Evolutionary conservation across 2,888 invertebrate genomes (phyloP).

Genomic region (Myathropa florea): DNA sequence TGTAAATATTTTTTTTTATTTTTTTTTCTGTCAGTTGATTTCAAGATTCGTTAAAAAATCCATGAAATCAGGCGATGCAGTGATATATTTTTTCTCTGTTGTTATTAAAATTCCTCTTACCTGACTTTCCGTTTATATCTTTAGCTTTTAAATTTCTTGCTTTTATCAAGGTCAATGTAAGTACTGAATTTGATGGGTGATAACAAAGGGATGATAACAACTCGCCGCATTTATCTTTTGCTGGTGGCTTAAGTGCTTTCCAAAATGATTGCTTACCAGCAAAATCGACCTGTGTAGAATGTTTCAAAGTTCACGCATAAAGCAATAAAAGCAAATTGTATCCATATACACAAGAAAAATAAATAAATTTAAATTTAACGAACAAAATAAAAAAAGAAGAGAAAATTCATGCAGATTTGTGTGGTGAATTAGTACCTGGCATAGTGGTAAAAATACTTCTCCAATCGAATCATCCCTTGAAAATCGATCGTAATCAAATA

Average conservation of each 20-base stretch:
- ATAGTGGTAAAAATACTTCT: constrained; percentile 94
- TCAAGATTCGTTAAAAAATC: constrained; percentile 11
- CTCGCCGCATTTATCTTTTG: constrained; percentile 96
- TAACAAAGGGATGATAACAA: constrained; percentile 95
- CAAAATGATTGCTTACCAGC: constrained; percentile 97
- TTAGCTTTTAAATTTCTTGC: constrained; percentile 97
- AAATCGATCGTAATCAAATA: constrained; percentile 96
- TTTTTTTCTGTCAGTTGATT: neutral
- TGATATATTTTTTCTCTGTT: neutral
- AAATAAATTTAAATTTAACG: neutral
- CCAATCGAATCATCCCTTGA: constrained; percentile 97
- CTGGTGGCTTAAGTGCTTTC: constrained; percentile 95
- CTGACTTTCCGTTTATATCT: constrained; percentile 97
- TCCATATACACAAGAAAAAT: neutral
- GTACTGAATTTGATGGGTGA: constrained; percentile 96
- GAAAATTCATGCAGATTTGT: neutral
- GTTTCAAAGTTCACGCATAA: neutral
- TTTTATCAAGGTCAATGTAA: constrained; percentile 94
- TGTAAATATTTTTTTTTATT: neutral
- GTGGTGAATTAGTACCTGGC: constrained; percentile 85
- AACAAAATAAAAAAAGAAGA: neutral
- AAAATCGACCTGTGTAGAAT: constrained; percentile 87
- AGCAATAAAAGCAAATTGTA: constrained; percentile 3
- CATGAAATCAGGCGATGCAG: neutral
- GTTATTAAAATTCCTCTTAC: constrained; percentile 81